Evolutionary conservation across 2,113 vertebrate genomes (phyloP).

Genomic region (Atlantisia rogersi): DNA sequence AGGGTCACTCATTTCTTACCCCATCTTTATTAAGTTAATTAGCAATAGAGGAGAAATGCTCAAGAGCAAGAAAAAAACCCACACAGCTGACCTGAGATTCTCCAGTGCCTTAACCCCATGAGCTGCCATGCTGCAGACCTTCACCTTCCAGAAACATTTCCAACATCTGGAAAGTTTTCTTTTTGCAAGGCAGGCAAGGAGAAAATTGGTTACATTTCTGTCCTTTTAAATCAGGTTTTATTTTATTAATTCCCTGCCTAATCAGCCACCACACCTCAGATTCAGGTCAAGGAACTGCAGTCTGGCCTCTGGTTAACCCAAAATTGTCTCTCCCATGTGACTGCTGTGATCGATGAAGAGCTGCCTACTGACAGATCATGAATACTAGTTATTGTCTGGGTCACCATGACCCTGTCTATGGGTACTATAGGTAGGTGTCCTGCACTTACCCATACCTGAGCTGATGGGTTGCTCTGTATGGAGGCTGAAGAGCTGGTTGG

Average conservation of each 20-base stretch:
- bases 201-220: background rate
- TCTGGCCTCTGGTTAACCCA: background rate
- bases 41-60: background rate
- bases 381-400: background rate
- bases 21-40: background rate
- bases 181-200: background rate
- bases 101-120: accelerated
- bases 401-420: background rate
- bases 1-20: background rate
- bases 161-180: background rate
- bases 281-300: background rate
- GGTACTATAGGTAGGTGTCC: background rate
- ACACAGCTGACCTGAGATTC: background rate
- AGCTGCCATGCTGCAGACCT: background rate
- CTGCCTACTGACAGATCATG: background rate
- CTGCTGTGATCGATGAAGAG: background rate
- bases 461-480: background rate
- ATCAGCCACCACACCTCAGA: background rate
- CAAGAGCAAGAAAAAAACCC: background rate
- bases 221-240: background rate
- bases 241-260: background rate
- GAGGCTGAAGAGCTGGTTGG: background rate
- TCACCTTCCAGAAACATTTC: background rate
- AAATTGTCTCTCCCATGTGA: background rate
- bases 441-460: background rate